Base-by-base conservation (phyloP, 1,140 invertebrate species). In the Trichonephila clavipes region DNA sequence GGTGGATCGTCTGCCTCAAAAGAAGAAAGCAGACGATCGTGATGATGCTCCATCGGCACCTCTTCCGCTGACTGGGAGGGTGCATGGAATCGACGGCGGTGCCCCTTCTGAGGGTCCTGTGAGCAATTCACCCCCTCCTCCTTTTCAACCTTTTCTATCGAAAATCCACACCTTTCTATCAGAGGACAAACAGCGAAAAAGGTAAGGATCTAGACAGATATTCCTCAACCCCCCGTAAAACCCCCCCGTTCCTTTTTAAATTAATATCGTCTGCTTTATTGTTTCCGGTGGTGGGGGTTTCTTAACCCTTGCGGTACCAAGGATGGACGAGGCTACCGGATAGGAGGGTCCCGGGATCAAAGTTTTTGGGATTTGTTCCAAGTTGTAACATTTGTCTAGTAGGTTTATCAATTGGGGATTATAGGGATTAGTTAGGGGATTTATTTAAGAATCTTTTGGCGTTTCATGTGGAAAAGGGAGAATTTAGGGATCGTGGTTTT, bases 101-200 rank as follows among this genome's bases (percentile, higher is more conserved):
- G 69, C 77, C 64, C 82, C 90, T 59, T 83, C 83, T 69, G 92
- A 93, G 92, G 85, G 92, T 88, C 86, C 91, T 87, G 83, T 92
- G 40, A 82, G 61, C 2, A 28, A 44, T 88, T 44, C 58, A 44
- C 66, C 86, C 40, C 82, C 83, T 81, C 72, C 59, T 81, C 69
- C 59, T 34, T 81, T n/a, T 59, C 64, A 28, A 64, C 62, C 51
- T 58, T 21, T 24, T 83, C 82, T 58, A 16, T 51, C 82, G 40
- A 83, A 59, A 24, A 88, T 58, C 86, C 86, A 24, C 28, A 34
- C n/a, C 28, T 64, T 58, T 58, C 24, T 19, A 34, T 40, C 86
- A 88, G 86, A 85, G 83, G 83, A 61, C 51, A 34, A 85, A 61
- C 58, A 85, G 82, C 82, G 58, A 85, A 85, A 61, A 21, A 59